Evolutionary conservation across 2,888 invertebrate genomes (phyloP), one percentile per base, ranked within the genome.

Genomic region (Plagiodera versicolora): DNA sequence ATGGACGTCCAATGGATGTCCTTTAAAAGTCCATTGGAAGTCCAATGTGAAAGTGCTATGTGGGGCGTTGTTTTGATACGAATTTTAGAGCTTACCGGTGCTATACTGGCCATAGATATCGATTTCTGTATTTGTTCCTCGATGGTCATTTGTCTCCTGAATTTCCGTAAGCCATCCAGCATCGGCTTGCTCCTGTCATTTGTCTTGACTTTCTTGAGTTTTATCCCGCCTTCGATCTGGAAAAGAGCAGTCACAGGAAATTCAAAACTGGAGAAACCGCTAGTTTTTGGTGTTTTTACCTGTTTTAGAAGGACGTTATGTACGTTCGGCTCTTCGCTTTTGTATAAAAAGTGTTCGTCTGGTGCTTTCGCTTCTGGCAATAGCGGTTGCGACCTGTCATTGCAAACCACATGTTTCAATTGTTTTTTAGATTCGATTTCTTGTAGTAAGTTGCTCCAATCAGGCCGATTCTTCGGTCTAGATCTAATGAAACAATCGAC

Each of bases 381-480:
- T 10, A 85, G 74, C 0, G 85, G 85, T 65, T 78, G 77, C 24
- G 84, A 89, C 81, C 92, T 86, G 78, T 94, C 94, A 79, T 94
- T 94, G 79, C 92, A 92, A 71, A 89, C 86, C 50, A 94, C 92
- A 75, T 94, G 90, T 74, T 87, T 89, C 66, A 94, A 81, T 75
- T 89, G 90, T 73, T 79, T 88, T 51, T 92, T 92, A 66, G 86
- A 82, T 76, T 94, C 93, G n/a, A 94, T 91, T 79, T 94, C 94
- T 78, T 94, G 93, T 89, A 94, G 91, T 89, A 94, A 90, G 71
- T 89, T 87, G 14, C 87, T 90, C 94, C 94, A 94, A 77, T 94
- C 94, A 0, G 94, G 94, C 68, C 94, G 86, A 74, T 85, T 88
- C 67, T 93, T 84, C 0, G 94, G 92, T 69, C 92, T 84, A 69